Conservation (phyloP, 1,140 invertebrate genomes). For the Heliconius himera region DNA sequence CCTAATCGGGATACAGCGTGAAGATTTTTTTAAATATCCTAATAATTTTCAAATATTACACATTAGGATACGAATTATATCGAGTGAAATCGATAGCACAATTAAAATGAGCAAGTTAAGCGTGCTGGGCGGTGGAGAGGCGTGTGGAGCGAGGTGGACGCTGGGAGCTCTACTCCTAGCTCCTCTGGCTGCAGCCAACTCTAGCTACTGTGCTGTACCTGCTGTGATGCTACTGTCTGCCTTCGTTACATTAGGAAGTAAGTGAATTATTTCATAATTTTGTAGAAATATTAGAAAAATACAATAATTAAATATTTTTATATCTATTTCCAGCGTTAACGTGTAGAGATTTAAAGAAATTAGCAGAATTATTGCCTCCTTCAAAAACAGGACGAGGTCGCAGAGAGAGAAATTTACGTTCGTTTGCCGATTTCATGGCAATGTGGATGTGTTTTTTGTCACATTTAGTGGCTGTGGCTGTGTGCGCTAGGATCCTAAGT, state of each 20-base stretch:
- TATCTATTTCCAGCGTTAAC: conserved; percentile 60
- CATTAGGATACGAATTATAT: conserved; percentile 41
- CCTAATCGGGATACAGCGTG: too few relatives aligned
- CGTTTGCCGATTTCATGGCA: conserved; percentile 81
- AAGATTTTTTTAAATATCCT: neutral
- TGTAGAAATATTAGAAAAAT: neutral
- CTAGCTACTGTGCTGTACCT: conserved; percentile 69
- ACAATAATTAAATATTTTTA: neutral
- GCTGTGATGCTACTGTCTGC: conserved; percentile 60
- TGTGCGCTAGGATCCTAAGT: conserved; percentile 84
- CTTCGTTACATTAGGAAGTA: conserved; percentile 65
- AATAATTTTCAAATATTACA: neutral
- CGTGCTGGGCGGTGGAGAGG: conserved; percentile 62
- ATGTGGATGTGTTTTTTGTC: conserved; percentile 85
- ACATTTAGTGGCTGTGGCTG: conserved; percentile 83
- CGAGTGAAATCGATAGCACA: conserved; percentile 43
- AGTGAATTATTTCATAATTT: conserved; percentile 29
- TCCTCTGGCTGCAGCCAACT: conserved; percentile 69
- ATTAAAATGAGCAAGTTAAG: conserved; percentile 58
- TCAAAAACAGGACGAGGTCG: conserved; percentile 67
- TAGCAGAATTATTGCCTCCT: conserved; percentile 67
- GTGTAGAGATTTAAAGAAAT: conserved; percentile 65
- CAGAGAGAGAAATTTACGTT: conserved; percentile 68
- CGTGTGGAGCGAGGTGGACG: conserved; percentile 71
- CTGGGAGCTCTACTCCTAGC: conserved; percentile 67